phyloP scores from a whole-genome alignment of 2,888 invertebrate species.

The Tetranychus truncatus region DNA sequence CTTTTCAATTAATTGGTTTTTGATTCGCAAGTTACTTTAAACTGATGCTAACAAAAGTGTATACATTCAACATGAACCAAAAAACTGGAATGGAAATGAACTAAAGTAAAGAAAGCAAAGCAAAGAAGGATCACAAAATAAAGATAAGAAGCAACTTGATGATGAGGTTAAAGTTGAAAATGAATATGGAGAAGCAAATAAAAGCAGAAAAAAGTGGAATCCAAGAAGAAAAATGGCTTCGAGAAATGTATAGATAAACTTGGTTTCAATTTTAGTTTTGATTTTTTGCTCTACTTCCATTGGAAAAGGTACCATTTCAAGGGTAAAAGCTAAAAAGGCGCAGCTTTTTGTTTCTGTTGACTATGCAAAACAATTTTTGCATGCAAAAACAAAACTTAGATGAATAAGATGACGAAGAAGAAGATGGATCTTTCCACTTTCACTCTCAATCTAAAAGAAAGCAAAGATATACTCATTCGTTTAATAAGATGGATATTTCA shows the following conservation, averaged over 20 bases:
- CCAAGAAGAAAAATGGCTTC: background rate
- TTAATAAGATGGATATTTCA: conserved; percentile 1
- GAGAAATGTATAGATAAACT: background rate
- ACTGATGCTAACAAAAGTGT: background rate
- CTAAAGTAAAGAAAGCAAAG: background rate
- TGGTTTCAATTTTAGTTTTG: background rate
- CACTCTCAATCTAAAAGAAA: background rate
- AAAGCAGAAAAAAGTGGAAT: background rate
- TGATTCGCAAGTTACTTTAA: background rate
- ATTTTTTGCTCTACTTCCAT: background rate
- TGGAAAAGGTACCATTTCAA: background rate
- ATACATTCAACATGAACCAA: background rate
- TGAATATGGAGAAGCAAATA: background rate
- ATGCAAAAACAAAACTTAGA: background rate
- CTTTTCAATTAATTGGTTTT: background rate
- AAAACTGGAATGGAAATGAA: background rate
- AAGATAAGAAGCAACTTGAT: background rate
- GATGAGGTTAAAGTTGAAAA: background rate
- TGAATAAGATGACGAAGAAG: background rate
- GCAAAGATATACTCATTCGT: background rate
- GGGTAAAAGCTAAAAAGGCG: background rate
- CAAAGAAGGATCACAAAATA: background rate
- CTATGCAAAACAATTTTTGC: background rate
- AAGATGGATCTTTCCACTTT: background rate
- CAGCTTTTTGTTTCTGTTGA: background rate